phyloP scores from a whole-genome alignment of 2,888 invertebrate genomes.

The Chymomyza procnemis region DNA sequence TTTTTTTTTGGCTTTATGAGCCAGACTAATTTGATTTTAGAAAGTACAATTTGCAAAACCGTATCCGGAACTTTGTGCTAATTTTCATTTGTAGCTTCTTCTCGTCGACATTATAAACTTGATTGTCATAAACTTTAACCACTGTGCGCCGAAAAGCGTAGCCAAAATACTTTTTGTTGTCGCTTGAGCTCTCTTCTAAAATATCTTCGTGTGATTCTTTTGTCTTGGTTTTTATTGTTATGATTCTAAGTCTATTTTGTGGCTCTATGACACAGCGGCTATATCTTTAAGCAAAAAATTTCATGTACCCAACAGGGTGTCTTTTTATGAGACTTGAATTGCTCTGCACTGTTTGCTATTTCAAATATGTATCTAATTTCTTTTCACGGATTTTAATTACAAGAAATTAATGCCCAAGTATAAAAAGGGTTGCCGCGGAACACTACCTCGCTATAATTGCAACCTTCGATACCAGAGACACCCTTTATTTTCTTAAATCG shows the following conservation, averaged over 20 bases:
- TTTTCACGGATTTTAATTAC: too few relatives aligned
- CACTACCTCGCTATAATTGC: too few relatives aligned
- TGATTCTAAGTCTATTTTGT: constrained; percentile 32
- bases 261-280: too few relatives aligned
- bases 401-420: too few relatives aligned
- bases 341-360: too few relatives aligned
- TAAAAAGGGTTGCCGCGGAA: too few relatives aligned
- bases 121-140: not conserved
- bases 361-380: too few relatives aligned
- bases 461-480: too few relatives aligned
- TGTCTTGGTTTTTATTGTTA: constrained; percentile 34
- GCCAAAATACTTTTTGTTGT: constrained; percentile 1
- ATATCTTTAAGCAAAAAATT: constrained; percentile 4
- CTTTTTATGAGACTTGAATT: not conserved
- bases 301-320: not conserved
- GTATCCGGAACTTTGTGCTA: not conserved
- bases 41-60: not conserved
- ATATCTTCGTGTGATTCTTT: constrained; percentile 2
- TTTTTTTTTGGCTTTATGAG: not conserved
- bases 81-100: not conserved
- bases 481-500: too few relatives aligned
- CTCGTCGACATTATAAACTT: not conserved
- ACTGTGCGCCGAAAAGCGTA: not conserved
- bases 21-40: not conserved
- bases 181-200: not conserved